A percentile compares a stretch with the other conserved stretches of the same genome.
Evolutionary conservation across 2,888 invertebrate species (phyloP).

Genomic region (Amaurobius ferox): DNA sequence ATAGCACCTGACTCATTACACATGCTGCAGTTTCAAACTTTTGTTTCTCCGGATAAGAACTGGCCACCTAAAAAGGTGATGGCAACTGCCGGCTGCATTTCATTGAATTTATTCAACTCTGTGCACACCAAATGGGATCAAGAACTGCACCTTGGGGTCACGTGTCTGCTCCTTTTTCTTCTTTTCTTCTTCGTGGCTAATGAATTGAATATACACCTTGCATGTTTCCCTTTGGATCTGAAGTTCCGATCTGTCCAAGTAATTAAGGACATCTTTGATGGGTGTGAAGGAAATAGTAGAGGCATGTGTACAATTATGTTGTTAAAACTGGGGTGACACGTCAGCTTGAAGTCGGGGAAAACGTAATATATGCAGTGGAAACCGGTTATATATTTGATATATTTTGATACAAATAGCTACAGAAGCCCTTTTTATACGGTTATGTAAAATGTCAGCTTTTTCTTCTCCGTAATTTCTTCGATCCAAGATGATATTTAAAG

Average conservation of each 20-base stretch:
- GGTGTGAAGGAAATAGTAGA: no score
- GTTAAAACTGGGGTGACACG: no score
- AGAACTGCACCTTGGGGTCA: neutral
- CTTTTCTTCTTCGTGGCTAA: no score
- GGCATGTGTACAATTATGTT: no score
- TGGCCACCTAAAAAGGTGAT: neutral
- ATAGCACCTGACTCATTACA: neutral
- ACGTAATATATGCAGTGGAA: no score
- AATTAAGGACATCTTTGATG: neutral
- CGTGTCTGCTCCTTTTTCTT: neutral
- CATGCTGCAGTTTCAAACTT: neutral
- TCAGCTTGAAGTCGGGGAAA: no score
- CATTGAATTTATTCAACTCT: neutral
- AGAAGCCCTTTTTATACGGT: no score
- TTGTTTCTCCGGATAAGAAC: neutral
- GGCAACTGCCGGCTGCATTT: neutral
- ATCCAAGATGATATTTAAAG: no score
- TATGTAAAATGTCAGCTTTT: no score
- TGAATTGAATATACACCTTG: neutral
- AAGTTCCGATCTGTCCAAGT: neutral
- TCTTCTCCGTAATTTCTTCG: no score
- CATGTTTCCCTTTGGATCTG: neutral
- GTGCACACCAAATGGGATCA: neutral
- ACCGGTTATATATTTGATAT: no score
- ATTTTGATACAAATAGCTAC: no score